Evolutionary conservation across 2,113 vertebrate species (phyloP), one percentile per base, ranked within the genome.

Genomic region (Vidua macroura): DNA sequence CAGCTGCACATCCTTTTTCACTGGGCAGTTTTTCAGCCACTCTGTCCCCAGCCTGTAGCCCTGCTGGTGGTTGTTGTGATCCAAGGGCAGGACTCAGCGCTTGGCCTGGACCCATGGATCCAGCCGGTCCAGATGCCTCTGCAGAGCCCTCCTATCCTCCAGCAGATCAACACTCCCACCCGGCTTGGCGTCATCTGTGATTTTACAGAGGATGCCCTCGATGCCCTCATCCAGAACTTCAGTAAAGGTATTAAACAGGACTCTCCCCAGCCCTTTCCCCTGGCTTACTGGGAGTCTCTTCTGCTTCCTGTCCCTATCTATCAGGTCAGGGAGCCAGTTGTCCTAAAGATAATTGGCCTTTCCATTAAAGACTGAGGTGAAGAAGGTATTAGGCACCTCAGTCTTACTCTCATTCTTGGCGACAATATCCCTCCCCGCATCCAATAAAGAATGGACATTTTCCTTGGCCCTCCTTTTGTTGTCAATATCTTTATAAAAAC

Each of bases 201-300:
- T 11, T 2, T 67, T 7, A 37, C 28, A 46, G 60, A 46, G n/a
- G 7, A 8, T 67, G 13, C 2, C 11, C 13, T 60, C 3, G 0
- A 41, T 46, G 11, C 24, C 16, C 28, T 82, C 11, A 67, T 39
- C 11, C 20, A 41, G 62, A 60, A 53, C 19, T 75, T 41, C 2
- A 4, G 11, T 7, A n/a, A 52, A 52, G 7, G 7, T 46, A 25
- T 39, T 21, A 59, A 82, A 67, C 19, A 88, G 53, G 53, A 60
- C 24, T 67, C 5, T 9, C 5, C 16, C 7, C 28, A 67, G 2
- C 8, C 23, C 46, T 46, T 68, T 23, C 16, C 41, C 28, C 28
- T 24, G 16, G 5, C 25, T 68, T 53, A 46, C 39, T 68, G 44
- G 14, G 27, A 10, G 9, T 68, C 16, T 82, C 9, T 60, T 60